Evolutionary conservation across 2,888 invertebrate genomes (phyloP).

Genomic region (Coecobrya sp.): DNA sequence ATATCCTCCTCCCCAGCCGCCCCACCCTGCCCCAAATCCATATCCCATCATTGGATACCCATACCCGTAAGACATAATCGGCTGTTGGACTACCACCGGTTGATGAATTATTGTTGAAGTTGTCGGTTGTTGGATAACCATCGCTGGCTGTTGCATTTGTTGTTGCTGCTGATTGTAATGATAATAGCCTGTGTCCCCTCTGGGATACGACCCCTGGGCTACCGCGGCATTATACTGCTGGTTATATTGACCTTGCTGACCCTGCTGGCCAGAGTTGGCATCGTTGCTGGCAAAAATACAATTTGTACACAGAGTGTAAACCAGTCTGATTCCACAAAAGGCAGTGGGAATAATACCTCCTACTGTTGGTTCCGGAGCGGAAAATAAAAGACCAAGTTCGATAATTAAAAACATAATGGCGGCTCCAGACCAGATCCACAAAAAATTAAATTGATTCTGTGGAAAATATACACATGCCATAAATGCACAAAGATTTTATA

Average conservation of each 20-base stretch:
- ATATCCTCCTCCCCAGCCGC: background rate
- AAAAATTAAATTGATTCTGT: background rate
- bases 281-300: background rate
- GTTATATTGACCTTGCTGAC: background rate
- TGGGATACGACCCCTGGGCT: background rate
- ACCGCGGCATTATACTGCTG: background rate
- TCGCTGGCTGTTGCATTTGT: no score
- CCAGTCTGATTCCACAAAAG: background rate
- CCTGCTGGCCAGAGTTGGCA: no score
- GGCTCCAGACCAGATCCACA: background rate
- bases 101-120: background rate
- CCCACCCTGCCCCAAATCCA: background rate
- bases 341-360: background rate
- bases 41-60: background rate
- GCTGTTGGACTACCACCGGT: background rate
- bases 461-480: no score
- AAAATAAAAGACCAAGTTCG: background rate
- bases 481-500: no score
- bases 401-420: background rate
- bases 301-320: background rate
- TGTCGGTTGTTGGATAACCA: no score
- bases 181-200: background rate
- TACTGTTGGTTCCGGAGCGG: background rate
- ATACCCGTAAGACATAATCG: background rate
- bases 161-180: background rate